Evolutionary conservation across 2,888 invertebrate species (phyloP), one percentile per base, ranked within the genome.

Genomic region (Belgica antarctica): DNA sequence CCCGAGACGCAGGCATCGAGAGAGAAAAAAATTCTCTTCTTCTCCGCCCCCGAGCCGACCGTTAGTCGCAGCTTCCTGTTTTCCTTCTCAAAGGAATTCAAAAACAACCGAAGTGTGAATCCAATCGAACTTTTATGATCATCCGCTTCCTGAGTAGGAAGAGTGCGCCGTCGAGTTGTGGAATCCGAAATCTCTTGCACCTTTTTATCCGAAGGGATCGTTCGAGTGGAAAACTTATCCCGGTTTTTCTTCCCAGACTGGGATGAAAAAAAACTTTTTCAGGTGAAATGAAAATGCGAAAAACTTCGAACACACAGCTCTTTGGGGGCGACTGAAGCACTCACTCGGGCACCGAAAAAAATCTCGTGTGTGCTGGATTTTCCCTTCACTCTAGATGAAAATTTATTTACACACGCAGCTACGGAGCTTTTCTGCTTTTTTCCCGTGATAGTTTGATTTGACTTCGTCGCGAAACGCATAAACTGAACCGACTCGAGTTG

Each of bases 401-500:
- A 27, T 59, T 59, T 59, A 59, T 59, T 19, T 59, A 7, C 52
- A 22, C n/a, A n/a, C n/a, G n/a, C n/a, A 59, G 59, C 59, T 59
- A 27, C 52, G 12, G 12, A 52, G 52, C 52, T 52, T 52, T 52
- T 52, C 22, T 19, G 17, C 24, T 52, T 25, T 25, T 27, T 52
- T 52, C 52, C 22, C 52, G 52, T 22, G 17, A 52, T 19, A 52
- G 25, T 27, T 4, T n/a, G n/a, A n/a, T n/a, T n/a, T n/a, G n/a
- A n/a, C n/a, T n/a, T n/a, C n/a, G n/a, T n/a, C 10, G n/a, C 27
- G n/a, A 27, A 27, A 59, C 12, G 27, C 27, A 46, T 36, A 24
- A 65, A 65, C 8, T 27, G 22, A 68, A 57, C 63, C 46, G 46
- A 65, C 57, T 68, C 46, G 68, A 68, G 15, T 57, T 34, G 19